These are phyloP conservation scores for Gopherus evgoodei DNA, from an alignment of 2,113 vertebrate species.

Conservation along the genomic window DNA sequence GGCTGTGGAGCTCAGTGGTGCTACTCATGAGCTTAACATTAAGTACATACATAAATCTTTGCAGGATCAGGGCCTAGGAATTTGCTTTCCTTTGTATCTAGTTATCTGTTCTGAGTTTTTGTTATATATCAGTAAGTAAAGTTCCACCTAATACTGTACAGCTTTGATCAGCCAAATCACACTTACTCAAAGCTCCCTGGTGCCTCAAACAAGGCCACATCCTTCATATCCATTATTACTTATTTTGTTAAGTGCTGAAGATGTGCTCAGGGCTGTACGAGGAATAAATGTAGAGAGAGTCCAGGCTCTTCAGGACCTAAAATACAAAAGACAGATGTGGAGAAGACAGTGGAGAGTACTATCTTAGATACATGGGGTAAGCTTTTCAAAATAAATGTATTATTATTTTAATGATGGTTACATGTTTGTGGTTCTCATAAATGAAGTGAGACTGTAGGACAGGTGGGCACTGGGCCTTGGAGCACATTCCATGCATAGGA, in stretches of 20 bases:
- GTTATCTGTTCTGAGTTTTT: slow-evolving; percentile 25
- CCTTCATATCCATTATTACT: slow-evolving; percentile 51
- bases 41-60: background rate
- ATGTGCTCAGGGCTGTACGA: slow-evolving; percentile 57
- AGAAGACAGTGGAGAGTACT: slow-evolving; percentile 33
- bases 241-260: slow-evolving; percentile 70
- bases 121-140: background rate
- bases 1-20: background rate
- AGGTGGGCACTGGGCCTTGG: background rate
- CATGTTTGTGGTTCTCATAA: background rate
- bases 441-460: background rate
- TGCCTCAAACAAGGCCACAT: slow-evolving; percentile 38
- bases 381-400: slow-evolving; percentile 22
- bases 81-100: background rate
- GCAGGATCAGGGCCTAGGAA: slow-evolving; percentile 1
- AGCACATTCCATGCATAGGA: background rate
- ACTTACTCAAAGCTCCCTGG: slow-evolving; percentile 17
- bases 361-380: background rate
- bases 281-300: slow-evolving; percentile 59
- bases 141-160: background rate
- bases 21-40: slow-evolving; percentile 10
- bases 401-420: slow-evolving; percentile 11
- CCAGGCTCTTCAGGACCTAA: slow-evolving; percentile 37
- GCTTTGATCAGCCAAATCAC: slow-evolving; percentile 32
- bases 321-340: background rate